Conservation (phyloP, 1,140 invertebrate genomes). For the Saccostrea echinata region DNA sequence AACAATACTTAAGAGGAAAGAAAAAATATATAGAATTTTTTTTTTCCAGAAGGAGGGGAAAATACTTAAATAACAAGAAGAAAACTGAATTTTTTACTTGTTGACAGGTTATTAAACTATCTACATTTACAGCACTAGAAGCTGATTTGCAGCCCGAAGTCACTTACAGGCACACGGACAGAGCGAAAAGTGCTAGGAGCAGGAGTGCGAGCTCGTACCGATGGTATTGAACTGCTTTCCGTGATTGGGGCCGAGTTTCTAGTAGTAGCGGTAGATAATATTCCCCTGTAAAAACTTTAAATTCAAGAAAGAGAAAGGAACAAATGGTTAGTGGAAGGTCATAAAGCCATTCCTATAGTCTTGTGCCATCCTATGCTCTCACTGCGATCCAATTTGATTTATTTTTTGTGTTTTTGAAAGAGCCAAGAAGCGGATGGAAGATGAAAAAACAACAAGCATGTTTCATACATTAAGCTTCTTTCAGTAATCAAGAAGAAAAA, state of each 20-base stretch:
- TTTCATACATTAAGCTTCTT: not conserved
- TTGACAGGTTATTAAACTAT: not conserved
- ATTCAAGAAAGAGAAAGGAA: slow-evolving; percentile 48
- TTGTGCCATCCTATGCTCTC: slow-evolving; percentile 1
- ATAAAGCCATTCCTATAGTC: slow-evolving; percentile 13
- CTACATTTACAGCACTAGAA: slow-evolving; percentile 19
- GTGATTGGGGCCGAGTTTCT: slow-evolving; percentile 40
- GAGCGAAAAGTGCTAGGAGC: slow-evolving; percentile 40
- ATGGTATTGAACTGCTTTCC: slow-evolving; percentile 34
- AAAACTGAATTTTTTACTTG: not conserved
- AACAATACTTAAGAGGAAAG: too few relatives aligned
- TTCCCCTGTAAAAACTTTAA: slow-evolving; percentile 58
- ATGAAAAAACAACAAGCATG: slow-evolving; percentile 1
- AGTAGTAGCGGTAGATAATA: slow-evolving; percentile 39
- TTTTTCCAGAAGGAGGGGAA: not conserved
- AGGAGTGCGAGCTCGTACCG: slow-evolving; percentile 46
- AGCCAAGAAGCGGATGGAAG: slow-evolving; percentile 25
- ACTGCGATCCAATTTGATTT: slow-evolving; percentile 19
- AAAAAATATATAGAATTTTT: too few relatives aligned
- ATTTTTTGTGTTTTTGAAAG: not conserved
- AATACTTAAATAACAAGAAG: not conserved
- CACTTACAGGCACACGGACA: slow-evolving; percentile 46
- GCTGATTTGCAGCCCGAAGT: slow-evolving; percentile 28
- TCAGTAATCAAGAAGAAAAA: not conserved
- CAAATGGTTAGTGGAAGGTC: slow-evolving; percentile 31